Evolutionary conservation across 2,888 invertebrate species (phyloP), one percentile per base, ranked within the genome.

Genomic region (Tholera decimalis): DNA sequence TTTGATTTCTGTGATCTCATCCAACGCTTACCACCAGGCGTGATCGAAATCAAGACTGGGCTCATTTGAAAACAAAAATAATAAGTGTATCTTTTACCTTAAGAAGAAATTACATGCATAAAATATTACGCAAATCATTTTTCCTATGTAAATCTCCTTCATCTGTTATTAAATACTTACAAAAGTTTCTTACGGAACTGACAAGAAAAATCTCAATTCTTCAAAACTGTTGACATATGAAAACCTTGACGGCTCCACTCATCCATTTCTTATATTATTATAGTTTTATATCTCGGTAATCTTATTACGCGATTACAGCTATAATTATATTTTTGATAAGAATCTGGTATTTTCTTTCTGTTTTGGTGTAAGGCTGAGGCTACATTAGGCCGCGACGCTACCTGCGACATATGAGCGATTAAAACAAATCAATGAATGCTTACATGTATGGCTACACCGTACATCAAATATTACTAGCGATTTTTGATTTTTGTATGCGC

Each of bases 271-370:
- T 47, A 41, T 30, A 39, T 37, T 35, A 49, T 62, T 56, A 57
- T 58, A 44, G 33, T 75, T 69, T 63, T 66, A 77, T 83, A 73
- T 69, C 75, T 47, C 30, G 35, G 63, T 83, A 76, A 78, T 83
- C 72, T 61, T 68, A 78, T 82, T 76, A 80, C 60, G 64, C 71
- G 74, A 80, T 80, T 77, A 77, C 55, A 47, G 13, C 15, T 70
- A 50, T 74, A 73, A 79, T 76, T 70, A 57, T 41, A 71, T 65
- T 58, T 43, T 53, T 70, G 61, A 74, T 68, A 77, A 64, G 47
- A 43, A 46, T 67, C 57, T 64, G 60, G 46, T 65, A 54, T 59
- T 20, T 46, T 37, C 8, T 53, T 57, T 41, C 6, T 44, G 9
- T 54, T 47, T 15, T 26, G 4, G 9, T 71, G 8, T 3, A 11